phyloP scores from a whole-genome alignment of 2,113 vertebrate genomes.

The Macquaria ambigua region DNA sequence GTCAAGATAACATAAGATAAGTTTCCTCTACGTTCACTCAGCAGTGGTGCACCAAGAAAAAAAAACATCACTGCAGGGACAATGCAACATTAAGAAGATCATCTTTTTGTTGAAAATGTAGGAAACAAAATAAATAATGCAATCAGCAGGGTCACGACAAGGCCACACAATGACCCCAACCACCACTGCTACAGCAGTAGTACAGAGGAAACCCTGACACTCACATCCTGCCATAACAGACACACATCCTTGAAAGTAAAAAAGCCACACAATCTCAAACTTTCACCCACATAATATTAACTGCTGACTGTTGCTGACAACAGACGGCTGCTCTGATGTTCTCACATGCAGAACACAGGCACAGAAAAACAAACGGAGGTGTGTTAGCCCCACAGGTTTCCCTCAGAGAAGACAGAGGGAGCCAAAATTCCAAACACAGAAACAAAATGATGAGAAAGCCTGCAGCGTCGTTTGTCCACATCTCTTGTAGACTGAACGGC shows the following conservation, averaged over 20 bases:
- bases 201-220: constrained; percentile 1
- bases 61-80: not conserved
- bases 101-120: not conserved
- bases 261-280: constrained; percentile 5
- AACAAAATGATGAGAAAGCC: constrained; percentile 30
- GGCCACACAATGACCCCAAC: not conserved
- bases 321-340: not conserved
- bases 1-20: constrained; percentile 24
- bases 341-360: not conserved
- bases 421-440: constrained; percentile 31
- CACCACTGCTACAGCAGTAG: not conserved
- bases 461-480: constrained; percentile 9
- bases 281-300: not conserved
- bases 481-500: constrained; percentile 50
- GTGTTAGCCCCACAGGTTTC: constrained; percentile 9
- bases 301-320: no score
- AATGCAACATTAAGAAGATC: not conserved
- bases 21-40: not conserved
- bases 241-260: constrained; percentile 10
- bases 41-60: not conserved
- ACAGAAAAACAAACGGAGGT: constrained; percentile 5
- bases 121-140: not conserved
- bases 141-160: no score
- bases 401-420: constrained; percentile 30
- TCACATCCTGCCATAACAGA: constrained; percentile 17